These are phyloP conservation scores for Lycocerus yunnanus DNA, from an alignment of 2,888 invertebrate genomes.

Conservation along the genomic window DNA sequence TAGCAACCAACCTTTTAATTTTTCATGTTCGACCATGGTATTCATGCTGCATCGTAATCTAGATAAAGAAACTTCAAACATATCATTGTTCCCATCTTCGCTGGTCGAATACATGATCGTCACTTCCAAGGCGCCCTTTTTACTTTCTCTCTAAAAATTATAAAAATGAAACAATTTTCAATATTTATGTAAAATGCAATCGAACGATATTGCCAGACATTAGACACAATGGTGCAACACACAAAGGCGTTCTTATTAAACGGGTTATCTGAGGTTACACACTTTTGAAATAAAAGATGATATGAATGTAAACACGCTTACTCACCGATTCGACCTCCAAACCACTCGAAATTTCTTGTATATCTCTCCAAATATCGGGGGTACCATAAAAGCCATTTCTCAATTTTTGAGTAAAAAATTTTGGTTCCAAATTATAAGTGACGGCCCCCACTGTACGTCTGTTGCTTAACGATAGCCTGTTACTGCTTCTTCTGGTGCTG, in stretches of 20 bases:
- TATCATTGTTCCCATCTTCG: constrained; percentile 68
- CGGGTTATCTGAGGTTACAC: background rate
- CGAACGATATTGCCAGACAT: background rate
- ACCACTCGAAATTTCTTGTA: constrained; percentile 69
- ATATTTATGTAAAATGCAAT: background rate
- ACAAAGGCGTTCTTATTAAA: background rate
- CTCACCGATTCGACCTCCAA: constrained; percentile 57
- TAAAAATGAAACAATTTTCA: background rate
- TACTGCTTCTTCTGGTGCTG: constrained; percentile 47
- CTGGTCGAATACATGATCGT: constrained; percentile 67
- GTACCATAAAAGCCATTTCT: constrained; percentile 66
- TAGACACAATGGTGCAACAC: background rate
- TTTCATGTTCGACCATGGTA: constrained; percentile 75
- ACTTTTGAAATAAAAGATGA: background rate
- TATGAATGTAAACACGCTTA: constrained; percentile 39
- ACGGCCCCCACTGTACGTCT: constrained; percentile 70
- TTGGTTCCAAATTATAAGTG: constrained; percentile 69
- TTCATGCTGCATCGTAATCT: constrained; percentile 69
- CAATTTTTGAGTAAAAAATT: constrained; percentile 65
- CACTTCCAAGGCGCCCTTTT: constrained; percentile 70
- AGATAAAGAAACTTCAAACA: constrained; percentile 65
- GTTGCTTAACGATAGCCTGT: constrained; percentile 63
- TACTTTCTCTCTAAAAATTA: constrained; percentile 66
- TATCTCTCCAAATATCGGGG: constrained; percentile 72
- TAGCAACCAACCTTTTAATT: constrained; percentile 61